Conservation (phyloP, 1,140 invertebrate species). For the Drosophila fuyamai region DNA sequence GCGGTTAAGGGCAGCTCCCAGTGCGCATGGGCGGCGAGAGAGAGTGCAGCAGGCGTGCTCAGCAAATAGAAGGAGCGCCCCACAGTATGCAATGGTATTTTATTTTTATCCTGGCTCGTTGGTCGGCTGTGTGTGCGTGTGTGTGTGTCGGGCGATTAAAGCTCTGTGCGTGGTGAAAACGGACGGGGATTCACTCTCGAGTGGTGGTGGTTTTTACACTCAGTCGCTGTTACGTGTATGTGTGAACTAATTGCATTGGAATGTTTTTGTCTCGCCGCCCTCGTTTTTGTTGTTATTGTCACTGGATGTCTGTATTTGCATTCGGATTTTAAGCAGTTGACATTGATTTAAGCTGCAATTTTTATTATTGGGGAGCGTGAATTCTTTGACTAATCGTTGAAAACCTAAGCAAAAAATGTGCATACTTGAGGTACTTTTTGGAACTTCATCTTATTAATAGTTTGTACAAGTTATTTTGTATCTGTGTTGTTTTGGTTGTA, state of each 20-base stretch:
- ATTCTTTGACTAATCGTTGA: background rate
- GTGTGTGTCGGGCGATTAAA: constrained; percentile 53
- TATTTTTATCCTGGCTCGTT: constrained; percentile 42
- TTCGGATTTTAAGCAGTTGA: constrained; percentile 25
- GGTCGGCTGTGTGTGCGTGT: constrained; percentile 12
- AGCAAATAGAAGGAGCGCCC: constrained; percentile 75
- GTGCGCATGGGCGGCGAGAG: constrained; percentile 69
- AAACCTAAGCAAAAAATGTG: too few species aligned
- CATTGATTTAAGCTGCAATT: constrained; percentile 52
- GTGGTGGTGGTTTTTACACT: constrained; percentile 63
- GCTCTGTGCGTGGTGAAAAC: constrained; percentile 74
- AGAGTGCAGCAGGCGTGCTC: constrained; percentile 47
- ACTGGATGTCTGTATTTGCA: constrained; percentile 46
- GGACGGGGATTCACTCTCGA: constrained; percentile 50
- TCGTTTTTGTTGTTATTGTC: constrained; percentile 22
- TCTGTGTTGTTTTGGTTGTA: background rate
- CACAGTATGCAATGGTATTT: constrained; percentile 33
- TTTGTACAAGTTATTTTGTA: background rate
- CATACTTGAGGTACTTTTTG: background rate
- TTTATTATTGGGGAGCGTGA: constrained; percentile 43
- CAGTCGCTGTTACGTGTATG: constrained; percentile 21
- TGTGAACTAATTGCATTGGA: constrained; percentile 61
- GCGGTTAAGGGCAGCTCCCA: constrained; percentile 61
- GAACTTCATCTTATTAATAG: background rate
- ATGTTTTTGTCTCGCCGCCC: constrained; percentile 33